phyloP scores from a whole-genome alignment of 2,113 vertebrate genomes.

The Pelvicachromis taeniatus region DNA sequence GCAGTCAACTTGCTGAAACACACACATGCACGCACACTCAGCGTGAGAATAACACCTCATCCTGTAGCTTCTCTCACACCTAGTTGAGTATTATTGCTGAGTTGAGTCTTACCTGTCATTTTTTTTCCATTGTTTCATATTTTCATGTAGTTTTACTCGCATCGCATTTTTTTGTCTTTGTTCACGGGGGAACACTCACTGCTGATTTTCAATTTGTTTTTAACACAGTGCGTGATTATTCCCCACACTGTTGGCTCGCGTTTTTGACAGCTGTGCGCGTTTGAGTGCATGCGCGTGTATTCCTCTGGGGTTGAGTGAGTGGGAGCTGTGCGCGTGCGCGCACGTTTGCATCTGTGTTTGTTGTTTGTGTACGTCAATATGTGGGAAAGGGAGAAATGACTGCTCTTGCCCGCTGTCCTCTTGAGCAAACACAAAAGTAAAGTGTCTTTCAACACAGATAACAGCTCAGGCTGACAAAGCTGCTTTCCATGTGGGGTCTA shows the following conservation, averaged over 20 bases:
- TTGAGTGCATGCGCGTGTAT: not conserved
- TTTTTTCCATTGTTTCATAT: constrained; percentile 24
- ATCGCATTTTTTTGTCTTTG: constrained; percentile 45
- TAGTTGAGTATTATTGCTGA: not conserved
- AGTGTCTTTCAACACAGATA: constrained; percentile 60
- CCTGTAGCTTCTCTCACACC: not conserved
- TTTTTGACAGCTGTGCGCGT: constrained; percentile 24
- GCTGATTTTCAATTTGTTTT: constrained; percentile 73
- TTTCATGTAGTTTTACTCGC: constrained; percentile 27
- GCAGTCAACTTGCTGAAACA: not conserved
- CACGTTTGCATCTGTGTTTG: not conserved
- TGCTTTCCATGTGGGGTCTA: constrained; percentile 58
- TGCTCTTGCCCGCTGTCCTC: constrained; percentile 37
- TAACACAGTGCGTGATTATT: constrained; percentile 60
- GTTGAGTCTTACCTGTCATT: constrained; percentile 37
- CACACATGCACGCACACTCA: constrained; percentile 1
- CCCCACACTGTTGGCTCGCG: constrained; percentile 27
- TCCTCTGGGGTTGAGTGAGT: not conserved
- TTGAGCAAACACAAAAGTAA: constrained; percentile 50
- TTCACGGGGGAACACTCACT: constrained; percentile 51
- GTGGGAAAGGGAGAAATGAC: constrained; percentile 24
- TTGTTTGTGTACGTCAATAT: constrained; percentile 16
- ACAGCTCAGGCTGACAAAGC: constrained; percentile 59
- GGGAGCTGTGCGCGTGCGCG: not conserved
- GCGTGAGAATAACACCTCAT: not conserved